Conservation (phyloP, 2,888 invertebrate species). For the Campoletis raptor region DNA sequence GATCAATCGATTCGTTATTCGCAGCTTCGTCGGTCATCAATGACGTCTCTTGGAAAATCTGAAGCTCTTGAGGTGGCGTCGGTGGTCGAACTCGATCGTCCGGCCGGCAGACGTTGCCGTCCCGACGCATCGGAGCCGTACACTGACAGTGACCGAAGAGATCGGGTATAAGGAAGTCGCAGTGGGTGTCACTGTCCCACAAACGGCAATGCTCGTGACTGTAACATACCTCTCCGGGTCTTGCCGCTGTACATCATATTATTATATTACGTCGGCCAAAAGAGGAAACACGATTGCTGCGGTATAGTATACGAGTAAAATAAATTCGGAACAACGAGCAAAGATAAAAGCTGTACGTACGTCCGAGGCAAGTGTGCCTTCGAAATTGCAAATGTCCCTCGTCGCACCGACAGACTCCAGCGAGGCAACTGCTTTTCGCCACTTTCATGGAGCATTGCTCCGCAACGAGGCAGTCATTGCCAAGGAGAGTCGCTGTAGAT, state of each 20-base stretch:
- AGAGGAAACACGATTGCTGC: too few relatives aligned
- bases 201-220: slow-evolving; percentile 95
- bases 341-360: slow-evolving; percentile 90
- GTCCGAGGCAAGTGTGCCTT: slow-evolving; percentile 95
- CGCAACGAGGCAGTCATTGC: slow-evolving; percentile 92
- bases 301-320: too few relatives aligned
- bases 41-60: slow-evolving; percentile 23
- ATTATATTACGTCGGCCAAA: too few relatives aligned
- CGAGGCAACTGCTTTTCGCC: slow-evolving; percentile 94
- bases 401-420: slow-evolving; percentile 93
- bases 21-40: slow-evolving; percentile 12
- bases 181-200: slow-evolving; percentile 93
- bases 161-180: slow-evolving; percentile 95
- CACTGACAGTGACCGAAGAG: slow-evolving; percentile 96
- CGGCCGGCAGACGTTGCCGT: slow-evolving; percentile 84
- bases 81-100: slow-evolving; percentile 84
- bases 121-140: slow-evolving; percentile 83
- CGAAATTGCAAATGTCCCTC: slow-evolving; percentile 94
- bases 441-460: slow-evolving; percentile 96
- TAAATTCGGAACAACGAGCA: too few relatives aligned
- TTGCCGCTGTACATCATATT: slow-evolving; percentile 90
- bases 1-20: slow-evolving; percentile 23
- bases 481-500: slow-evolving; percentile 92
- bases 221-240: slow-evolving; percentile 94
- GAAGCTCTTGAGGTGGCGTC: slow-evolving; percentile 44